These are phyloP conservation scores for Calcarius ornatus DNA, from an alignment of 2,113 vertebrate species.

Conservation along the genomic window DNA sequence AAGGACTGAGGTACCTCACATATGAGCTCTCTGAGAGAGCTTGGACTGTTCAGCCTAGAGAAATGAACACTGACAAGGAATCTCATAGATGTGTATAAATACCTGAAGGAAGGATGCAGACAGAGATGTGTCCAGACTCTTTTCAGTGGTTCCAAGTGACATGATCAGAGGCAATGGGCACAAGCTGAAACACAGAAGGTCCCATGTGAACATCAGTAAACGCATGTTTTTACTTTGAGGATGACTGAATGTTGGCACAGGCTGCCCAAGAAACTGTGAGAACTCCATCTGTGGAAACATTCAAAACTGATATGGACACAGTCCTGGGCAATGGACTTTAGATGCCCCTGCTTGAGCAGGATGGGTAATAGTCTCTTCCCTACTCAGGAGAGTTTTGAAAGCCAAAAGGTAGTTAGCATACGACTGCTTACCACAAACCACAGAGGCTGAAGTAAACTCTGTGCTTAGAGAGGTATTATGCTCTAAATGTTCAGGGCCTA, in stretches of 20 bases:
- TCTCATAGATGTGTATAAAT: background rate
- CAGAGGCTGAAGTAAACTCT: background rate
- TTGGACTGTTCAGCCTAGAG: background rate
- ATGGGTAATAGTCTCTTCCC: background rate
- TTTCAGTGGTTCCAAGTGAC: background rate
- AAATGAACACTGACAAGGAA: rapidly evolving
- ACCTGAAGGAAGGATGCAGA: background rate
- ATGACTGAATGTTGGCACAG: too few relatives aligned
- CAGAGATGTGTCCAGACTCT: background rate
- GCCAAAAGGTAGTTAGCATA: background rate
- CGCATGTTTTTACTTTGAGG: background rate
- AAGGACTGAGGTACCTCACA: background rate
- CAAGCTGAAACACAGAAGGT: background rate
- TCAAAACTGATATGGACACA: background rate
- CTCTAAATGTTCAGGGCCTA: background rate
- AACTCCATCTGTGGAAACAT: background rate
- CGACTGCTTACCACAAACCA: background rate
- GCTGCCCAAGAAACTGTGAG: background rate
- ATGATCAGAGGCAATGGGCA: background rate
- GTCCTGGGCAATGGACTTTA: background rate
- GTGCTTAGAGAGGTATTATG: background rate
- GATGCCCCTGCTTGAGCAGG: background rate
- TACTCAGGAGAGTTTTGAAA: background rate
- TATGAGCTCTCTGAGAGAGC: background rate
- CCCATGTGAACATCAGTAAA: background rate